phyloP scores from a whole-genome alignment of 2,113 vertebrate species.

The Triplophysa tibetana region DNA sequence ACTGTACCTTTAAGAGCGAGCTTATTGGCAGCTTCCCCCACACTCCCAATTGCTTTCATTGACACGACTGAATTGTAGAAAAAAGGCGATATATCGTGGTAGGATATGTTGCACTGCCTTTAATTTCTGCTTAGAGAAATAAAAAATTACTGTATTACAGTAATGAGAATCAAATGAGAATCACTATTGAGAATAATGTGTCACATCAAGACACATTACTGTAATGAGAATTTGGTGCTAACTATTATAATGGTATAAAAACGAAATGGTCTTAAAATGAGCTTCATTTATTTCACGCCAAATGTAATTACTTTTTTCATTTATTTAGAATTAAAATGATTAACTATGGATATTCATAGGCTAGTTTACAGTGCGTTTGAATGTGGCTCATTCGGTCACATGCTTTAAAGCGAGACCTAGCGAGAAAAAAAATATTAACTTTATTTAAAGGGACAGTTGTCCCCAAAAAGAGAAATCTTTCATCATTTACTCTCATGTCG shows the following conservation, averaged over 20 bases:
- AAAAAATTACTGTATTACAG: background rate
- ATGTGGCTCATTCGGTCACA: background rate
- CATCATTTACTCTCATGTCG: too few species aligned
- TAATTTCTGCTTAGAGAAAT: background rate
- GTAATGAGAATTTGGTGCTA: background rate
- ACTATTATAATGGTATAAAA: too few species aligned
- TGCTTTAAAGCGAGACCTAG: background rate
- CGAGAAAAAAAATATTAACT: too few species aligned
- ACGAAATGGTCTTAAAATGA: too few species aligned
- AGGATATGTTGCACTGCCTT: background rate
- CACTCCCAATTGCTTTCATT: background rate
- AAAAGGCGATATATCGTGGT: background rate
- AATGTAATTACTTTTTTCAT: background rate
- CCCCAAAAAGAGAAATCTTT: background rate
- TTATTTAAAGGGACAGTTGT: too few species aligned
- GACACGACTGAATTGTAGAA: too few species aligned
- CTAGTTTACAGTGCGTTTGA: background rate
- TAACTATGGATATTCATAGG: background rate
- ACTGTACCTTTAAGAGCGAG: too few species aligned
- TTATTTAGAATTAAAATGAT: too few species aligned
- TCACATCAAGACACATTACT: background rate
- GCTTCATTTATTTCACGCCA: background rate
- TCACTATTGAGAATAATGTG: background rate
- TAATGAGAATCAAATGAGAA: slow-evolving; percentile 3
- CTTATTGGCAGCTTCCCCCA: too few species aligned